Percentiles rank a stretch among this genome's conserved stretches.
Conservation (phyloP, 2,888 invertebrate species). For the Ptychoptera albimana region DNA sequence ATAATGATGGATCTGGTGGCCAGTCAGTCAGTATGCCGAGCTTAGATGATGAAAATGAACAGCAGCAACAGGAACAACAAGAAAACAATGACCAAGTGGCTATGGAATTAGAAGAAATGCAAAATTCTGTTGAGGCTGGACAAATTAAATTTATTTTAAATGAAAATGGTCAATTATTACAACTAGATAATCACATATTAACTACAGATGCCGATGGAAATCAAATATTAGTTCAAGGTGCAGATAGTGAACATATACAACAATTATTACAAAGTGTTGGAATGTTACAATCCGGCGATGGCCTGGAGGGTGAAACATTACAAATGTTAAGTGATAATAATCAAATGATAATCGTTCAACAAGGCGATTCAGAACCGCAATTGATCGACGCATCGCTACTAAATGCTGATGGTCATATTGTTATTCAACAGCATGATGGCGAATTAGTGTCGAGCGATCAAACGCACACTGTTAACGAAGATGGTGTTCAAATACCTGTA, state of each 20-base stretch:
- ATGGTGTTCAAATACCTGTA: slow-evolving; percentile 31
- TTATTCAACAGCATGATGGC: slow-evolving; percentile 21
- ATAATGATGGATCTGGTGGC: slow-evolving; percentile 9
- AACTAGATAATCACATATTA: slow-evolving; percentile 30
- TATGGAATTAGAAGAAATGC: slow-evolving; percentile 31
- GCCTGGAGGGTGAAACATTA: slow-evolving; percentile 29
- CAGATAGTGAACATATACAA: slow-evolving; percentile 30
- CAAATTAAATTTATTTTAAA: slow-evolving; percentile 32
- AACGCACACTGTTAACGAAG: slow-evolving; percentile 29
- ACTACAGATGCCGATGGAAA: slow-evolving; percentile 31
- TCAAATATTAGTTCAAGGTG: slow-evolving; percentile 28
- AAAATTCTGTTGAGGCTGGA: slow-evolving; percentile 29
- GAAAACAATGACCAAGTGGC: slow-evolving; percentile 21
- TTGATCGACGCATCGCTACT: slow-evolving; percentile 29
- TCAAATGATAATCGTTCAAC: slow-evolving; percentile 31
- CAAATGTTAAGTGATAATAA: slow-evolving; percentile 32
- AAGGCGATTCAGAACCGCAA: slow-evolving; percentile 30
- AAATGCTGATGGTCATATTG: slow-evolving; percentile 30
- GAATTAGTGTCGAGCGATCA: slow-evolving; percentile 25
- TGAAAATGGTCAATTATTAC: slow-evolving; percentile 29
- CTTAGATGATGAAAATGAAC: slow-evolving; percentile 24
- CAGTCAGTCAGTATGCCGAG: slow-evolving; percentile 31
- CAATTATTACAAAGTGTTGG: slow-evolving; percentile 30
- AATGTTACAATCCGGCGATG: slow-evolving; percentile 28
- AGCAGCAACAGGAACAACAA: slow-evolving; percentile 7